Evolutionary conservation across 2,888 invertebrate genomes (phyloP).

Genomic region (Allacma fusca): DNA sequence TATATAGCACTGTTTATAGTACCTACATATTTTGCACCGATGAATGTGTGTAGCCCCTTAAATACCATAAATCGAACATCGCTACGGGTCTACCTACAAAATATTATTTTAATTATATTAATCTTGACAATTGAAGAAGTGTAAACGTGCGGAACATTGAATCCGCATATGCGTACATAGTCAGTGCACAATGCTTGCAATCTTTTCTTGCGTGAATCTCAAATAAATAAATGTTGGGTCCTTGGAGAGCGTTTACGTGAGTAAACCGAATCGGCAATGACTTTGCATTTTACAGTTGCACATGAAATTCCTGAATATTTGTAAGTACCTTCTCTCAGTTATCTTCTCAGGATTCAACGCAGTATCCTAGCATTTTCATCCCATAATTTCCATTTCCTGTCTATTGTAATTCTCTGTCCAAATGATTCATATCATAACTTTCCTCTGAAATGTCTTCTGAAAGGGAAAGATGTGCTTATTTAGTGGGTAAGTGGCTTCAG

Average conservation of each 20-base stretch:
- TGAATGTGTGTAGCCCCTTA: not conserved
- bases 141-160: not conserved
- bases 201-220: not conserved
- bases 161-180: not conserved
- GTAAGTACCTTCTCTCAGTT: not conserved
- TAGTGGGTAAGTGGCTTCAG: no score
- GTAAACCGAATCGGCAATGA: slow-evolving; percentile 3
- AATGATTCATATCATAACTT: not conserved
- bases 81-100: no score
- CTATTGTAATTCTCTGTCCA: not conserved
- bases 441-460: not conserved
- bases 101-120: no score
- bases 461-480: not conserved
- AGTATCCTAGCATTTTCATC: not conserved
- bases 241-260: slow-evolving; percentile 4
- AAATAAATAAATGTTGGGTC: not conserved
- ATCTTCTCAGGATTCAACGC: not conserved
- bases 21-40: no score
- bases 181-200: slow-evolving; percentile 7
- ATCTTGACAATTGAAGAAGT: not conserved
- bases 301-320: not conserved
- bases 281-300: not conserved
- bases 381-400: slow-evolving; percentile 4
- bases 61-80: no score
- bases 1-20: not conserved